Conservation (phyloP, 2,888 invertebrate species). For the Himalopsyche anomala region DNA sequence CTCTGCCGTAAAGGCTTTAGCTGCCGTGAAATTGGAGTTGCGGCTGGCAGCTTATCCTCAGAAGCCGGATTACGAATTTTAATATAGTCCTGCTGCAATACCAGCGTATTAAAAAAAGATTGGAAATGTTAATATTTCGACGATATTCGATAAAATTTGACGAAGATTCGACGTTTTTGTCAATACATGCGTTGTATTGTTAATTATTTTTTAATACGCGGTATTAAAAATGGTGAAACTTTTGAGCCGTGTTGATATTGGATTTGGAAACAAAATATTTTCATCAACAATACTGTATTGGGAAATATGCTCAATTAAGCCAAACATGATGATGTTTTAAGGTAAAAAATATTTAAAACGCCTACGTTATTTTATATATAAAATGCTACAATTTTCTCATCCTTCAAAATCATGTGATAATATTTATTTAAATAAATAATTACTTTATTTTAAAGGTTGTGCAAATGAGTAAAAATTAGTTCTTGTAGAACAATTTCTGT, state of each 20-base stretch:
- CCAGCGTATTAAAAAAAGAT: constrained; percentile 58
- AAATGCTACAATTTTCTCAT: no score
- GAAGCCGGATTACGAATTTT: constrained; percentile 66
- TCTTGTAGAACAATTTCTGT: no score
- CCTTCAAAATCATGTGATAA: no score
- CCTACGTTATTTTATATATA: no score
- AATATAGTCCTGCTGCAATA: constrained; percentile 63
- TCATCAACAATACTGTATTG: no score
- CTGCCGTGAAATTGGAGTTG: constrained; percentile 60
- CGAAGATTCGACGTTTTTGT: constrained; percentile 18
- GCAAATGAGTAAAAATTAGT: no score
- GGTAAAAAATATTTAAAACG: no score
- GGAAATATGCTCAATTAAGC: no score
- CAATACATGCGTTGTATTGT: constrained; percentile 28
- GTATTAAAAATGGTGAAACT: neutral
- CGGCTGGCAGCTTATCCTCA: constrained; percentile 61
- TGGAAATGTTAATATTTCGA: constrained; percentile 52
- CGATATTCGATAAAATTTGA: constrained; percentile 44
- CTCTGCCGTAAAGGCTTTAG: constrained; percentile 36
- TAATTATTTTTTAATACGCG: neutral
- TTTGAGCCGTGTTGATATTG: neutral
- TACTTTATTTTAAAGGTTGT: no score
- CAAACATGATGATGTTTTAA: no score
- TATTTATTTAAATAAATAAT: no score
- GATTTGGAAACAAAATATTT: neutral